Evolutionary conservation across 2,888 invertebrate species (phyloP).

Genomic region (Synanthedon formicaeformis): DNA sequence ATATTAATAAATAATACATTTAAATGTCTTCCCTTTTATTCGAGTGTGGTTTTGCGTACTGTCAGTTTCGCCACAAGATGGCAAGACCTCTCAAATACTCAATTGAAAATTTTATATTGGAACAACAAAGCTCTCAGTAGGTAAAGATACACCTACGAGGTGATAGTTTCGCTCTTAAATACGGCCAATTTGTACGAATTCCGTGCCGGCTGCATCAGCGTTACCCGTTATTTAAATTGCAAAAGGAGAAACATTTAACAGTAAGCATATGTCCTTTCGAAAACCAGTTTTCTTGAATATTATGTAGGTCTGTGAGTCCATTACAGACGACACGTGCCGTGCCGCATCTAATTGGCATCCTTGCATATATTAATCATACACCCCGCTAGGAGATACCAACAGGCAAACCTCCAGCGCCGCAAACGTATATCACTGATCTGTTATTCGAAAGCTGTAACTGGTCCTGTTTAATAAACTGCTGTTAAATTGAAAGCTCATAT

Average conservation of each 20-base stretch:
- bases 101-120: too few species aligned
- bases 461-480: slow-evolving; percentile 43
- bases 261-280: slow-evolving; percentile 32
- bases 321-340: slow-evolving; percentile 30
- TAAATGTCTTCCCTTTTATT: too few species aligned
- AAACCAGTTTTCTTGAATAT: slow-evolving; percentile 25
- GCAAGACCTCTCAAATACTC: too few species aligned
- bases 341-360: slow-evolving; percentile 56
- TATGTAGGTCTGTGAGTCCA: slow-evolving; percentile 19
- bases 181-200: slow-evolving; percentile 20
- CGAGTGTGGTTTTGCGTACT: too few species aligned
- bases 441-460: slow-evolving; percentile 45
- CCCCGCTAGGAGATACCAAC: slow-evolving; percentile 17
- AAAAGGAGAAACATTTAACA: slow-evolving; percentile 17
- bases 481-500: slow-evolving; percentile 41
- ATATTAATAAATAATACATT: slow-evolving; percentile 7
- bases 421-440: slow-evolving; percentile 33
- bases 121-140: too few species aligned
- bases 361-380: slow-evolving; percentile 43
- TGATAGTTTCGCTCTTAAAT: slow-evolving; percentile 17
- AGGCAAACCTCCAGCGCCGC: background rate
- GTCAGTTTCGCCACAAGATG: too few species aligned
- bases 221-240: slow-evolving; percentile 36
- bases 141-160: slow-evolving; percentile 31
- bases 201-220: slow-evolving; percentile 38